Conservation (phyloP, 1,140 invertebrate species). For the Tetramorium parvispinum region DNA sequence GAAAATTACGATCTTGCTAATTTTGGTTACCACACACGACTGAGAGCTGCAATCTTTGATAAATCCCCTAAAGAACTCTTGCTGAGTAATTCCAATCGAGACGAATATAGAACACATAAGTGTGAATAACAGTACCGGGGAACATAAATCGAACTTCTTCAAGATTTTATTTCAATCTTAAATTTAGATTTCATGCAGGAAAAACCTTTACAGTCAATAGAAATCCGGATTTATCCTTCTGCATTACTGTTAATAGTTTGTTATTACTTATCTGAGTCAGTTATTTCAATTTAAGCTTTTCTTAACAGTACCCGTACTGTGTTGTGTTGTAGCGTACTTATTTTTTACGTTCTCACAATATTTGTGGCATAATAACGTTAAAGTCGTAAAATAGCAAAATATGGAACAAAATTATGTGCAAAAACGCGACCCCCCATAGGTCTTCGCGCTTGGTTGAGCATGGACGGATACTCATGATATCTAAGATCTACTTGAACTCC, state of each 20-base stretch:
- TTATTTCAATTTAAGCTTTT: slow-evolving; percentile 1
- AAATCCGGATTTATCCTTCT: not conserved
- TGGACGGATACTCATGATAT: not conserved
- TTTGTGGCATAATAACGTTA: not conserved
- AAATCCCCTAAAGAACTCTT: not conserved
- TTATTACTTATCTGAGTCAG: not conserved
- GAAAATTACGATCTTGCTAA: slow-evolving; percentile 14
- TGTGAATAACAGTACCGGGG: not conserved
- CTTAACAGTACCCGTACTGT: not conserved
- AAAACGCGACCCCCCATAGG: not conserved
- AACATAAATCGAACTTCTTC: not conserved
- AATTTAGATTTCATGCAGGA: not conserved
- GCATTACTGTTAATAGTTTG: not conserved
- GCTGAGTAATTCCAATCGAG: slow-evolving; percentile 3
- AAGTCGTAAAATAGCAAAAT: slow-evolving; percentile 15
- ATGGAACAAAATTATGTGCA: slow-evolving; percentile 7
- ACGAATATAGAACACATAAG: not conserved
- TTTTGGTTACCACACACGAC: not conserved
- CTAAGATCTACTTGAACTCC: slow-evolving; percentile 23
- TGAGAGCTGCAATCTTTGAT: not conserved
- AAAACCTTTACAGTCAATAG: not conserved
- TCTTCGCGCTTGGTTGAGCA: slow-evolving; percentile 21
- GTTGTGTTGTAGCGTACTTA: not conserved
- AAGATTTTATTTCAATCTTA: not conserved
- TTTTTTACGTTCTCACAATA: not conserved